Conservation (phyloP, 1,140 invertebrate genomes). For the Drosophila pectinifera region DNA sequence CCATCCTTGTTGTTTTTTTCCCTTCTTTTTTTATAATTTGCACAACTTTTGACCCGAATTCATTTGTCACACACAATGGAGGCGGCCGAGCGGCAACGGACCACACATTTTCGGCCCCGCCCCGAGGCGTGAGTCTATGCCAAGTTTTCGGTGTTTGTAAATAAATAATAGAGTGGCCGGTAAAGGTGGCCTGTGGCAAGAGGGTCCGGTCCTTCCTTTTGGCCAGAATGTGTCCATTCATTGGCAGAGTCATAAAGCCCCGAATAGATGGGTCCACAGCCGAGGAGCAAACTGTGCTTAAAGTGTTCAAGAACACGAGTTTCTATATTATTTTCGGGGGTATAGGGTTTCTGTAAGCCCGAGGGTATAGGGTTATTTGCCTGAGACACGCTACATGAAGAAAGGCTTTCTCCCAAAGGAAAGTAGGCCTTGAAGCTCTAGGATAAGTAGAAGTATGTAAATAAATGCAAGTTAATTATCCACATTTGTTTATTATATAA, state of each 20-base stretch:
- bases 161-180: conserved; percentile 69
- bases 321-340: conserved; percentile 1
- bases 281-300: conserved; percentile 20
- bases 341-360: background rate
- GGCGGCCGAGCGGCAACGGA: conserved; percentile 58
- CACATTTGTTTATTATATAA: background rate
- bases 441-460: no score
- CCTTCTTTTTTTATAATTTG: conserved; percentile 65
- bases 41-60: conserved; percentile 81
- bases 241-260: conserved; percentile 45
- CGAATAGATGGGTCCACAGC: conserved; percentile 23
- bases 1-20: background rate
- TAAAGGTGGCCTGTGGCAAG: background rate
- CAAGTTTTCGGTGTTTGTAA: conserved; percentile 52
- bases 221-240: conserved; percentile 41
- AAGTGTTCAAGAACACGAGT: conserved; percentile 20
- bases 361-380: background rate
- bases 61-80: conserved; percentile 70
- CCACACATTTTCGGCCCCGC: conserved; percentile 27
- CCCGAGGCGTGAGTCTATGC: conserved; percentile 14
- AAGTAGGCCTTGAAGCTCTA: no score
- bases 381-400: background rate
- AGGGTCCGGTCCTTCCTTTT: conserved; percentile 12
- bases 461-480: background rate
- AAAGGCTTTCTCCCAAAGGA: background rate